These are phyloP conservation scores for Epicauta chinensis DNA, from an alignment of 1,140 invertebrate species.

Conservation along the genomic window DNA sequence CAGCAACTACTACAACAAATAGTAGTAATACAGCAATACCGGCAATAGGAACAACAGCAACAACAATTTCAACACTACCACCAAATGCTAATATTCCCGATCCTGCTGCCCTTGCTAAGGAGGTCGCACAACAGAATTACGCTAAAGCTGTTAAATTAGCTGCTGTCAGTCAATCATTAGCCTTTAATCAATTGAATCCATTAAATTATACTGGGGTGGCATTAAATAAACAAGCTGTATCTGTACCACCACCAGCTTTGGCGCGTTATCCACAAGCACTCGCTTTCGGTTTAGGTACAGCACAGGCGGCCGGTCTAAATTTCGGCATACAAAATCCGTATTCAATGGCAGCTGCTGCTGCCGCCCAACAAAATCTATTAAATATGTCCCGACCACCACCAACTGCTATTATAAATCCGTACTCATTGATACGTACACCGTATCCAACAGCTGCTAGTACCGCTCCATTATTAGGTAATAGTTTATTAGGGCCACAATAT, in stretches of 20 bases:
- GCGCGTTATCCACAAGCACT: slow-evolving; percentile 30
- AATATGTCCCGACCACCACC: slow-evolving; percentile 54
- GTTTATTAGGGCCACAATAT: slow-evolving; percentile 42
- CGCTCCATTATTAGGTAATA: slow-evolving; percentile 39
- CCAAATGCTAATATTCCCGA: slow-evolving; percentile 41
- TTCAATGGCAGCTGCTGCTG: slow-evolving; percentile 22
- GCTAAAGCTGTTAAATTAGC: slow-evolving; percentile 60
- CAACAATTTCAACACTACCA: slow-evolving; percentile 8
- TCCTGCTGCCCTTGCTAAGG: slow-evolving; percentile 61
- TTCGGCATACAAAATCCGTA: slow-evolving; percentile 36
- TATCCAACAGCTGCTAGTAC: slow-evolving; percentile 43
- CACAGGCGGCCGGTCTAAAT: slow-evolving; percentile 25
- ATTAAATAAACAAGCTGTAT: slow-evolving; percentile 55
- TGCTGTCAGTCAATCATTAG: slow-evolving; percentile 45
- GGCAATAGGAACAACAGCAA: slow-evolving; percentile 1
- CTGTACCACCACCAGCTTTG: slow-evolving; percentile 34
- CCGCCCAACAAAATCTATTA: slow-evolving; percentile 47
- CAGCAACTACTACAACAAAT: no score
- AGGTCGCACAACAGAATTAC: slow-evolving; percentile 72
- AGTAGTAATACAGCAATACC: slow-evolving; percentile 1
- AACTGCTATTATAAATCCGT: slow-evolving; percentile 46
- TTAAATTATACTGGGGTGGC: slow-evolving; percentile 73
- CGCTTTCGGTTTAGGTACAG: slow-evolving; percentile 27
- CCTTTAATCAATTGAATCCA: slow-evolving; percentile 49
- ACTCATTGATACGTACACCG: slow-evolving; percentile 37